Base-by-base conservation (phyloP, 1,140 invertebrate species). In the Drosophila persimilis region DNA sequence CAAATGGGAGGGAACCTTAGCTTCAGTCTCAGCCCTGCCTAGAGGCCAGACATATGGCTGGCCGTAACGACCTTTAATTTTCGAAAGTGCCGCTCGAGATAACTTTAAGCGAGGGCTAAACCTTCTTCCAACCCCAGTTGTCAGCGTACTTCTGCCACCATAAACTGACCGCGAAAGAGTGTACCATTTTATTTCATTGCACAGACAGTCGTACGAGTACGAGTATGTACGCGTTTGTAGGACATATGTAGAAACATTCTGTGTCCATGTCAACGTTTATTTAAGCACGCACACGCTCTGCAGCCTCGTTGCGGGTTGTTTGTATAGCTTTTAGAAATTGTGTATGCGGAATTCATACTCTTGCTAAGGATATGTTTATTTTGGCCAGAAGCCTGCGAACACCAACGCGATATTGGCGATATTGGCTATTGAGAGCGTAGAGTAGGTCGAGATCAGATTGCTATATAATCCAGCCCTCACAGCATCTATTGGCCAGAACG, bases 271-370 rank as follows among this genome's bases (percentile, higher is more conserved):
- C 53, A 67, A 60, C 66, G 58, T 56, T 69, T 84, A 84, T 83
- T 83, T 84, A 83, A 57, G 80, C 75, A 55, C 47, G 44, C 71
- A 64, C 80, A 83, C 80, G 80, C 56, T 83, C 80, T 64, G 46
- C 45, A 44, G 53, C 53, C 41, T 46, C 54, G 24, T 24, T 43
- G 46, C 3, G 43, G 13, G 24, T 44, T 43, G 48, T 43, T 64
- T 64, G 17, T 55, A 51, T 66, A 56, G 65, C 64, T 74, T 70
- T 77, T 73, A 74, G 64, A 72, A 67, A 69, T 81, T 80, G 77
- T 85, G 69, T 85, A 73, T 85, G 64, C 62, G 80, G 62, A 70
- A 57, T 60, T 46, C 8, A 69, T 57, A 69, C 52, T 45, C 65
- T 57, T 3, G 35, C 35, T n/a, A 2, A 6, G 52, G 44, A 50